Percentiles rank a stretch among this genome's conserved stretches.
These are phyloP conservation scores for Okamejei kenojei DNA, from an alignment of 2,797 vertebrate genomes.

Conservation along the genomic window DNA sequence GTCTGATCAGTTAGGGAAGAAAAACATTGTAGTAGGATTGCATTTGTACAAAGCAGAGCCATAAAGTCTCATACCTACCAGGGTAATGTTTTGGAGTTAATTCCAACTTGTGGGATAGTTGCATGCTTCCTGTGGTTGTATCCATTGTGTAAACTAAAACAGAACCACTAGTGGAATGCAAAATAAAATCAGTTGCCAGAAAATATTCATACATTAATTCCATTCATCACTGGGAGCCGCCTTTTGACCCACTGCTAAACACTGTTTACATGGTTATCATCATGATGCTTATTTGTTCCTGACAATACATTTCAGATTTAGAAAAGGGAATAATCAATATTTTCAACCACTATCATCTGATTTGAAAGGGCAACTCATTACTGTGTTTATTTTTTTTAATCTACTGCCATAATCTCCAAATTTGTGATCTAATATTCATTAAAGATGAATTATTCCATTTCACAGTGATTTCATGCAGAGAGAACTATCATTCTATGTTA, in stretches of 20 bases:
- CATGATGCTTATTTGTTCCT: not conserved
- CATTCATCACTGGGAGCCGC: not conserved
- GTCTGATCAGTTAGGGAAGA: not conserved
- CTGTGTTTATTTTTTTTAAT: not conserved
- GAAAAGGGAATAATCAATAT: not conserved
- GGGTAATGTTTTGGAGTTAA: slow-evolving; percentile 95
- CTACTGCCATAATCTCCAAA: not conserved
- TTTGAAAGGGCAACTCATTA: not conserved
- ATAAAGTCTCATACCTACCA: slow-evolving; percentile 54
- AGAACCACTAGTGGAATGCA: slow-evolving; percentile 68
- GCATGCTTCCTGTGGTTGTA: slow-evolving; percentile 88
- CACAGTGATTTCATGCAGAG: not conserved
- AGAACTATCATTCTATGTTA: not conserved
- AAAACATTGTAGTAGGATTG: not conserved
- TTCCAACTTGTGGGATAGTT: slow-evolving; percentile 92
- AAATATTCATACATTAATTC: not conserved
- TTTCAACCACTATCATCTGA: not conserved
- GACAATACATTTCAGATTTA: not conserved
- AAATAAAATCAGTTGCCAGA: slow-evolving; percentile 7
- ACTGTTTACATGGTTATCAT: not conserved
- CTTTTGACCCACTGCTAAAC: not conserved
- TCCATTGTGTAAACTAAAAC: slow-evolving; percentile 93
- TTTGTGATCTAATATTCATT: not conserved
- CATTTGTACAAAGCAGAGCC: not conserved
- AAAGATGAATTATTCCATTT: not conserved